Base-by-base conservation (phyloP, 2,888 invertebrate genomes). In the Agriopis aurantiaria region DNA sequence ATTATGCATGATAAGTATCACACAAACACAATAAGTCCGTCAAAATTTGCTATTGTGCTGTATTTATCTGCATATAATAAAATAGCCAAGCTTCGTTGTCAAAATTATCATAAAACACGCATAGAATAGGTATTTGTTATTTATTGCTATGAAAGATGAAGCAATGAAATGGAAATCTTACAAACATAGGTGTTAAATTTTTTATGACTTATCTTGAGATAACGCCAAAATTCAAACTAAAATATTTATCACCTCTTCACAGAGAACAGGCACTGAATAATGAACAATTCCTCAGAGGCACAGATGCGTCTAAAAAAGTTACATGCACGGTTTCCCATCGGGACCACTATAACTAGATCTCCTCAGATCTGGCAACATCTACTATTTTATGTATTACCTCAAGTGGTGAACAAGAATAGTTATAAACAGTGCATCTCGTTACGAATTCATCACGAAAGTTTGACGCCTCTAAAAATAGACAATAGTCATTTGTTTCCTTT, bases 251-350 rank as follows among this genome's bases (percentile, higher is more conserved):
- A 45, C 43, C 45, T 61, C 56, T 61, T 65, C 65, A 55, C 65
- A 65, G 56, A 65, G 56, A 61, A 65, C 61, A 65, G 46, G 55
- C 48, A 41, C 43, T 61, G 60, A 52, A 65, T 69, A 64, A 69
- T 69, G 61, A 61, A 61, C 11, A 63, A 63, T 64, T 70, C 62
- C 45, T 59, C 66, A 8, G 55, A 66, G 48, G 59, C 48, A 59
- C 58, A 58, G 62, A 63, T 67, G 63, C 70, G 57, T 63, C 66
- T 66, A 59, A 66, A 70, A 69, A 66, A 63, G 62, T 67, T 52
- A 61, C 57, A 48, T 61, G 45, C 51, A 67, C 55, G n/a, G 51
- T 51, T 56, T 60, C 48, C 49, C 51, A 61, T 46, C 41, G 56
- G 46, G 57, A 64, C 71, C 71, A 67, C 51, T 56, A 23, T 71